Conservation (phyloP, 2,888 invertebrate species). For the Agriopis aurantiaria region DNA sequence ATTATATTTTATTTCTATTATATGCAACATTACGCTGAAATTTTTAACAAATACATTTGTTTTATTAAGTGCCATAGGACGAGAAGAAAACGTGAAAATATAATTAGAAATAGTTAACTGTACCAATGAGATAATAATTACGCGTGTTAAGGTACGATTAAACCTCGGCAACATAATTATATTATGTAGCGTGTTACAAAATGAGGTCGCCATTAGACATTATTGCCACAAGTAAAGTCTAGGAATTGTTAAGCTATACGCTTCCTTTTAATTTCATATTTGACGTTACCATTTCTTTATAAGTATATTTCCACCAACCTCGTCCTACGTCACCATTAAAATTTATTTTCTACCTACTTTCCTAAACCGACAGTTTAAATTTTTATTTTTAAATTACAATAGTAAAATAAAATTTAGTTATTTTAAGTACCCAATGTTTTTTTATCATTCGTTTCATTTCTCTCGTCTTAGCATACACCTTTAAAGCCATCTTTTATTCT, state of each 20-base stretch:
- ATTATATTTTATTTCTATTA: conserved; percentile 8
- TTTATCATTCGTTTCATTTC: conserved; percentile 46
- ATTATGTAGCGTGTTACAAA: not conserved
- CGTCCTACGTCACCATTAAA: conserved; percentile 37
- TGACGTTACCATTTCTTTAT: not conserved
- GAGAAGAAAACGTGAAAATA: conserved; percentile 1
- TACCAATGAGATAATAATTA: not conserved
- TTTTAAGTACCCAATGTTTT: conserved; percentile 51
- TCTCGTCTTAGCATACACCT: conserved; percentile 44
- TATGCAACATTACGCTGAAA: conserved; percentile 12
- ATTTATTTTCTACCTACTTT: conserved; percentile 76
- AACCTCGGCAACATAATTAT: no score
- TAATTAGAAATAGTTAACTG: not conserved
- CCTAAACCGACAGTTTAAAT: conserved; percentile 60
- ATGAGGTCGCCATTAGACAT: not conserved
- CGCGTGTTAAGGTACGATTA: no score
- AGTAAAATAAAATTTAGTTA: conserved; percentile 62
- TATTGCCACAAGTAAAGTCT: not conserved
- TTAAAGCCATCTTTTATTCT: conserved; percentile 48
- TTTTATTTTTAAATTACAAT: conserved; percentile 65
- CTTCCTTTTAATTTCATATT: no score
- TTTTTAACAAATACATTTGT: conserved; percentile 4
- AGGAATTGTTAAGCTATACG: no score
- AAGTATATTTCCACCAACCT: not conserved
- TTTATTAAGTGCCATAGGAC: conserved; percentile 18